These are phyloP conservation scores for Pandemis cinnamomeana DNA, from an alignment of 2,888 invertebrate genomes.

Conservation along the genomic window DNA sequence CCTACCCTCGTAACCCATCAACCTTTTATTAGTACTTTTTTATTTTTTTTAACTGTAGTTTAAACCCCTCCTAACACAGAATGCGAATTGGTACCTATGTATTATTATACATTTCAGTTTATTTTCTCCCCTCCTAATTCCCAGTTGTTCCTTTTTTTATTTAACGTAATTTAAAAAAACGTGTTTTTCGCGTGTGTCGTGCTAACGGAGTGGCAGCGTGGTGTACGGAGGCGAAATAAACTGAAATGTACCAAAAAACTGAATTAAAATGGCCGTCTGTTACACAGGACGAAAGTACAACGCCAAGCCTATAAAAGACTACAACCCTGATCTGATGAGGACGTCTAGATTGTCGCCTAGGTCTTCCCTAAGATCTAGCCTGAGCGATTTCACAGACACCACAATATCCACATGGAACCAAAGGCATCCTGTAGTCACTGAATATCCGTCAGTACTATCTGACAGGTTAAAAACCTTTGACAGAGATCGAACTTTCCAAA, in stretches of 20 bases:
- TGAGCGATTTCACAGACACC: conserved; percentile 82
- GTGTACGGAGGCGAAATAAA: conserved; percentile 72
- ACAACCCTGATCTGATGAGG: conserved; percentile 75
- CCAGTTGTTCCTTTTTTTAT: conserved; percentile 52
- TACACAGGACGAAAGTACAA: conserved; percentile 73
- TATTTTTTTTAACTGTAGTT: conserved; percentile 53
- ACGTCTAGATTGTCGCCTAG: conserved; percentile 71
- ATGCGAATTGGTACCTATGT: conserved; percentile 76
- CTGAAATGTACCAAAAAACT: conserved; percentile 76
- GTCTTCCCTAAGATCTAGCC: conserved; percentile 76
- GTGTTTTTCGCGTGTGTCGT: conserved; percentile 58
- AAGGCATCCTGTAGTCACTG: conserved; percentile 63
- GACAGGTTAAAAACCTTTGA: conserved; percentile 72
- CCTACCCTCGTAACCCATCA: conserved; percentile 26
- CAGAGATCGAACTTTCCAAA: conserved; percentile 67
- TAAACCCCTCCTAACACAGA: conserved; percentile 71
- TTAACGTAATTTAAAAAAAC: conserved; percentile 40
- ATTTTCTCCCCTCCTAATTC: conserved; percentile 70
- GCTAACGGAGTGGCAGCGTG: conserved; percentile 73
- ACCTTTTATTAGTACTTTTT: conserved; percentile 51
- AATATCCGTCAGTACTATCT: conserved; percentile 77
- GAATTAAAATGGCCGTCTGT: conserved; percentile 50
- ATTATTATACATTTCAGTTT: conserved; percentile 84
- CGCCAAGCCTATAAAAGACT: conserved; percentile 78
- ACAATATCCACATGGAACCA: conserved; percentile 81